Base-by-base conservation (phyloP, 2,113 vertebrate genomes). In the Apteryx owenii region DNA sequence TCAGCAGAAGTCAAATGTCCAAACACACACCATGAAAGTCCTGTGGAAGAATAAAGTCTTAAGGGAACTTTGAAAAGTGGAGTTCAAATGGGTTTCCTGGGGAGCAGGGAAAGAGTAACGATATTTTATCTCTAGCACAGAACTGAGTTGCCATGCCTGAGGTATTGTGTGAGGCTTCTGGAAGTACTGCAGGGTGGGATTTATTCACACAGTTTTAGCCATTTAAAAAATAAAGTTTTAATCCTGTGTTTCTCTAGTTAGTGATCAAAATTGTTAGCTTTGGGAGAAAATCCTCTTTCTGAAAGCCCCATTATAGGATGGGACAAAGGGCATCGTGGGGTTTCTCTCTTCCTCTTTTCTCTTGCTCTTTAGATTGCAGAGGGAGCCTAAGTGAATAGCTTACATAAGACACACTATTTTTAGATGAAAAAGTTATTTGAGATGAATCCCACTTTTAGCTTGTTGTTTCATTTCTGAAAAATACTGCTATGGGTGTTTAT, bases 391-490 rank as follows among this genome's bases (percentile, higher is more conserved):
- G 91, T 96, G 91, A 94, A 64, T 42, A 89, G 68, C 51, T 76
- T 95, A 61, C 65, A 40, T 31, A 77, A 93, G 58, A 89, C 33
- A 31, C 87, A 31, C 87, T 65, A 87, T 80, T 93, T 95, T 97
- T 58, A 93, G 81, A 95, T 91, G 3, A 95, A 93, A 93, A 95
- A 40, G 48, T 69, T 84, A 76, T 22, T 87, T 77, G 62, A 89
- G 95, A 93, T 0, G 0, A 94, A 85, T 77, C 36, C 33, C 2
- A 2, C 77, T 91, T 94, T 51, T 54, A 84, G 65, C 23, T 85
- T 70, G 89, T 83, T 53, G 75, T 94, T 94, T 95, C 62, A 89
- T 94, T 93, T 88, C 81, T 93, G 94, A 79, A 89, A 85, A 93
- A 71, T 82, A 80, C 75, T 48, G 36, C 66, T 82, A 33, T 62